Percentiles rank a stretch among this genome's conserved stretches.
phyloP scores from a whole-genome alignment of 2,113 vertebrate species.

The Thunnus thynnus region DNA sequence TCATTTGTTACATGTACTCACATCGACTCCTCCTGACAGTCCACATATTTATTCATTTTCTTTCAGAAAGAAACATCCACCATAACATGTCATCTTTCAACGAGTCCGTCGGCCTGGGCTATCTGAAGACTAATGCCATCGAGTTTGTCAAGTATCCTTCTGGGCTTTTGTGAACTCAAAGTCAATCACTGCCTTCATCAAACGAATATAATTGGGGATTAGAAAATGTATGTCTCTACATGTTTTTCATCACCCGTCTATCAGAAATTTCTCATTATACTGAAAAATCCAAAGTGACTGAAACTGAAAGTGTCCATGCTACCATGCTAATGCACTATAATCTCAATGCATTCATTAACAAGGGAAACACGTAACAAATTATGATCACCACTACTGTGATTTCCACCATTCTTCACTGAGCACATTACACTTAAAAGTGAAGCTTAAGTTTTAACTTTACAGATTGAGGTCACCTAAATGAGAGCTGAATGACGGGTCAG shows the following conservation, averaged over 20 bases:
- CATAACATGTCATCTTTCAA: conserved; percentile 99
- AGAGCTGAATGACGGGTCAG: conserved; percentile 6
- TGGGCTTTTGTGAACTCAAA: background rate
- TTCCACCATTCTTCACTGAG: background rate
- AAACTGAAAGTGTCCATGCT: background rate
- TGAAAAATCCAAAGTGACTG: background rate
- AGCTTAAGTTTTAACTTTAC: conserved; percentile 24
- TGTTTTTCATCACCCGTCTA: too few species aligned
- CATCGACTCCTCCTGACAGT: background rate
- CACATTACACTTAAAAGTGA: background rate
- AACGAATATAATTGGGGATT: background rate
- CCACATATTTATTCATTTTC: background rate
- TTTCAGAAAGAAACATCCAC: conserved; percentile 94
- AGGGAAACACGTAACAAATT: too few species aligned
- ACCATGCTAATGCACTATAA: background rate
- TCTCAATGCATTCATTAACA: background rate
- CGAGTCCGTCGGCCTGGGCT: conserved; percentile 97
- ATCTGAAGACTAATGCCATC: conserved; percentile 97
- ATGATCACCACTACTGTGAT: background rate
- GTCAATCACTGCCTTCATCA: background rate
- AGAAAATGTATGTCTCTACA: too few species aligned
- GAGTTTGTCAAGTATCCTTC: conserved; percentile 99
- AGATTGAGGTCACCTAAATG: conserved; percentile 54
- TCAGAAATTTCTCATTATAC: too few species aligned
- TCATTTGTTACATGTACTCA: background rate